A percentile compares a stretch with the other conserved stretches of the same genome.
Evolutionary conservation across 2,113 vertebrate genomes (phyloP).

Genomic region (Dinomys branickii): DNA sequence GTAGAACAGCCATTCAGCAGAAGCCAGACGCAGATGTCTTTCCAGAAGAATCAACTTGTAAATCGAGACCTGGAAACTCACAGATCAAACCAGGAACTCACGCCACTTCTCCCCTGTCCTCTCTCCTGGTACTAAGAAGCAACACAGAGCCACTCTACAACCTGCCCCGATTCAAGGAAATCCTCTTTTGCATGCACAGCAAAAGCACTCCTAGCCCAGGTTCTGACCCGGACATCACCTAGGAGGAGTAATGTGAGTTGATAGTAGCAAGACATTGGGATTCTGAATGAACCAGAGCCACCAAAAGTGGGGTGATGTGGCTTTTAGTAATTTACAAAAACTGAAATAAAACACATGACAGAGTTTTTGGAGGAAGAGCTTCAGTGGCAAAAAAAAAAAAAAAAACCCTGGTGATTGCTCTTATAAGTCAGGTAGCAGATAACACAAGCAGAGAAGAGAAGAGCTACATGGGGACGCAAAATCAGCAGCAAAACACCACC

Average conservation of each 20-base stretch:
- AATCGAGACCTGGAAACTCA: neutral
- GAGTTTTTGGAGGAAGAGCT: neutral
- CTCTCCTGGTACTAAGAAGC: neutral
- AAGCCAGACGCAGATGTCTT: neutral
- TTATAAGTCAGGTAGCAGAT: neutral
- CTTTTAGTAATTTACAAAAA: slow-evolving; percentile 20
- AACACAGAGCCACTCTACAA: neutral
- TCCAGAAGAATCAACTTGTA: neutral
- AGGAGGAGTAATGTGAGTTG: neutral
- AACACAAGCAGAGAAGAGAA: neutral
- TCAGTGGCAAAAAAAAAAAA: neutral
- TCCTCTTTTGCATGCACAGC: neutral
- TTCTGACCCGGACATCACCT: neutral
- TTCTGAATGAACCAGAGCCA: neutral
- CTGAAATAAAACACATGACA: neutral
- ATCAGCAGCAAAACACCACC: neutral
- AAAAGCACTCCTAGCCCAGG: neutral
- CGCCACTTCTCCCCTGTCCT: neutral
- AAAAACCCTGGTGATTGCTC: neutral
- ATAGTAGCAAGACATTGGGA: neutral
- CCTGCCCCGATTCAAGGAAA: slow-evolving; percentile 45
- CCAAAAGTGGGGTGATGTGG: neutral
- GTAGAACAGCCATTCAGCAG: neutral
- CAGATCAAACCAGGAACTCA: neutral
- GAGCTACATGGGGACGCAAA: neutral